Percentiles rank a stretch among this genome's conserved stretches.
These are phyloP conservation scores for Craterocephalus amniculus DNA, from an alignment of 2,797 vertebrate species.

Conservation along the genomic window DNA sequence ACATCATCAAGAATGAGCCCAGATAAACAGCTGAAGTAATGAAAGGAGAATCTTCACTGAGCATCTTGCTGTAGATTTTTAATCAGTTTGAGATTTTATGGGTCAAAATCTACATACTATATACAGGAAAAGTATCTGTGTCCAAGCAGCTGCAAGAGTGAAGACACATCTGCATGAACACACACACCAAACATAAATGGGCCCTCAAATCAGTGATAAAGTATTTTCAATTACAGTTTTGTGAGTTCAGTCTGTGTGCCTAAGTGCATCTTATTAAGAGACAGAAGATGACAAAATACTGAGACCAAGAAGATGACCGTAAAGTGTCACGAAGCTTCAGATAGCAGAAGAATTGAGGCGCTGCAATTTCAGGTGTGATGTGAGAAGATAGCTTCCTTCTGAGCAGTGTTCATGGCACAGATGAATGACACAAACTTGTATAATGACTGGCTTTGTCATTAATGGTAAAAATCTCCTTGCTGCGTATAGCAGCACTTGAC, in stretches of 20 bases:
- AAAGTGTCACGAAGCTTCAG: slow-evolving; percentile 28
- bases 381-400: slow-evolving; percentile 25
- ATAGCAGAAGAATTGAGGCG: slow-evolving; percentile 18
- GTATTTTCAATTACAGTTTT: slow-evolving; percentile 36
- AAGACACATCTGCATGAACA: slow-evolving; percentile 13
- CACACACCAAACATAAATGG: slow-evolving; percentile 38
- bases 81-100: slow-evolving; percentile 38
- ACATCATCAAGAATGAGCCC: too few species aligned
- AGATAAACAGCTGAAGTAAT: background rate
- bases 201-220: slow-evolving; percentile 26
- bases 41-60: slow-evolving; percentile 38
- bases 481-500: slow-evolving; percentile 65
- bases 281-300: slow-evolving; percentile 21
- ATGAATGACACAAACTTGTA: slow-evolving; percentile 52
- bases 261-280: slow-evolving; percentile 17
- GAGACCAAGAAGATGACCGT: slow-evolving; percentile 22
- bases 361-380: slow-evolving; percentile 43
- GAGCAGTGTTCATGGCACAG: slow-evolving; percentile 22
- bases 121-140: slow-evolving; percentile 22
- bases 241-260: slow-evolving; percentile 34
- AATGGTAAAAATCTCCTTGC: slow-evolving; percentile 62
- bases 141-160: slow-evolving; percentile 39
- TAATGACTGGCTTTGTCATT: slow-evolving; percentile 63
- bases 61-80: slow-evolving; percentile 23
- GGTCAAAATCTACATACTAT: slow-evolving; percentile 11